phyloP scores from a whole-genome alignment of 2,113 vertebrate genomes.

The Epinephelus lanceolatus region DNA sequence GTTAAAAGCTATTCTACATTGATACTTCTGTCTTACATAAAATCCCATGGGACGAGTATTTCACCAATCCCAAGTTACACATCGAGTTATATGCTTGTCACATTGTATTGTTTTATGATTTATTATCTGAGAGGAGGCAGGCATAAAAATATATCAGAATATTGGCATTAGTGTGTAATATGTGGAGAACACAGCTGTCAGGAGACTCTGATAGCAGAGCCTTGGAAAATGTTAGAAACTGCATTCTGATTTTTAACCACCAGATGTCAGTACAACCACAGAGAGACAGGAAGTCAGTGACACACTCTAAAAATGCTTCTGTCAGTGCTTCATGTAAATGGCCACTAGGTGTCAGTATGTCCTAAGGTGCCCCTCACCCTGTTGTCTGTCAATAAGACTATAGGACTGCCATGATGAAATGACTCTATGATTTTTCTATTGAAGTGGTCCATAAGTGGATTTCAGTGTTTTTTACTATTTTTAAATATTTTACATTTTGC shows the following conservation, averaged over 20 bases:
- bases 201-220: too few species aligned
- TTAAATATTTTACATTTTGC: slow-evolving; percentile 2
- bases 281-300: neutral
- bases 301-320: neutral
- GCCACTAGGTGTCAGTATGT: slow-evolving; percentile 76
- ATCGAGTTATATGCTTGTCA: neutral
- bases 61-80: neutral
- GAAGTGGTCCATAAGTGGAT: neutral
- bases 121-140: neutral
- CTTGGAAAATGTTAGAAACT: slow-evolving; percentile 6
- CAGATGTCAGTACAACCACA: slow-evolving; percentile 71
- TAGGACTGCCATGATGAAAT: neutral
- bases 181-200: neutral
- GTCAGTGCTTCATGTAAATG: slow-evolving; percentile 11
- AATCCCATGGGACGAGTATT: neutral
- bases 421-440: neutral
- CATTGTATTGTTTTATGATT: neutral
- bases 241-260: slow-evolving; percentile 66
- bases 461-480: neutral
- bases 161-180: neutral
- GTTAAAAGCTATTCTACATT: neutral
- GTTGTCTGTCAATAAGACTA: neutral
- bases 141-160: neutral
- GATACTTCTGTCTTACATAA: neutral
- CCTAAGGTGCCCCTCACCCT: neutral